Conservation (phyloP, 1,140 invertebrate species). For the Drosophila triauraria region DNA sequence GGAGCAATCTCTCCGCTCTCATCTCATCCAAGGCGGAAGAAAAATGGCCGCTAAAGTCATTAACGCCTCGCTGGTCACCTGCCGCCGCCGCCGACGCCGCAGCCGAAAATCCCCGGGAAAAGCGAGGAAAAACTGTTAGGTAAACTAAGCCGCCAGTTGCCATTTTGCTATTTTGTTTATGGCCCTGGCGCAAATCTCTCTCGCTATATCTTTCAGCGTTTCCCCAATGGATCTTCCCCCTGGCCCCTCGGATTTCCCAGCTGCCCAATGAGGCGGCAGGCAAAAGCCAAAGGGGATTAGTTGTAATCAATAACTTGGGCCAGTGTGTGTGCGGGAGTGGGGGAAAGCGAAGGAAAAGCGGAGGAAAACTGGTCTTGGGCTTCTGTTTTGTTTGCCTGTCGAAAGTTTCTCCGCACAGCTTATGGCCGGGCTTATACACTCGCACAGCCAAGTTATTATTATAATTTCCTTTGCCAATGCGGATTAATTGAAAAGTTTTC, state of each 20-base stretch:
- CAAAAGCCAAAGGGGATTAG: constrained; percentile 81
- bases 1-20: constrained; percentile 58
- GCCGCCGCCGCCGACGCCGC: constrained; percentile 42
- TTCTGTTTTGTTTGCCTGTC: constrained; percentile 71
- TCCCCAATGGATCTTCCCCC: too few species aligned
- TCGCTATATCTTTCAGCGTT: constrained; percentile 18
- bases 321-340: constrained; percentile 28
- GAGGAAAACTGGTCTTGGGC: constrained; percentile 38
- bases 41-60: constrained; percentile 81
- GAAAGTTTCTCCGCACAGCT: constrained; percentile 71
- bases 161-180: constrained; percentile 80
- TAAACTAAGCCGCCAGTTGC: constrained; percentile 66
- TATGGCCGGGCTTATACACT: constrained; percentile 44
- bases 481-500: constrained; percentile 83
- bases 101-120: constrained; percentile 16
- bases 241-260: constrained; percentile 22
- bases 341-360: too few species aligned
- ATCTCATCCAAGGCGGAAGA: constrained; percentile 52
- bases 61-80: constrained; percentile 78
- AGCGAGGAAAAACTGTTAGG: not conserved
- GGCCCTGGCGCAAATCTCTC: constrained; percentile 69
- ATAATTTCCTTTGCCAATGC: constrained; percentile 78
- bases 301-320: constrained; percentile 82
- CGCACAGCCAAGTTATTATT: constrained; percentile 72
- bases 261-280: constrained; percentile 78